Percentiles rank a stretch among this genome's conserved stretches.
Conservation (phyloP, 1,140 invertebrate genomes). For the Reticulitermes speratus region DNA sequence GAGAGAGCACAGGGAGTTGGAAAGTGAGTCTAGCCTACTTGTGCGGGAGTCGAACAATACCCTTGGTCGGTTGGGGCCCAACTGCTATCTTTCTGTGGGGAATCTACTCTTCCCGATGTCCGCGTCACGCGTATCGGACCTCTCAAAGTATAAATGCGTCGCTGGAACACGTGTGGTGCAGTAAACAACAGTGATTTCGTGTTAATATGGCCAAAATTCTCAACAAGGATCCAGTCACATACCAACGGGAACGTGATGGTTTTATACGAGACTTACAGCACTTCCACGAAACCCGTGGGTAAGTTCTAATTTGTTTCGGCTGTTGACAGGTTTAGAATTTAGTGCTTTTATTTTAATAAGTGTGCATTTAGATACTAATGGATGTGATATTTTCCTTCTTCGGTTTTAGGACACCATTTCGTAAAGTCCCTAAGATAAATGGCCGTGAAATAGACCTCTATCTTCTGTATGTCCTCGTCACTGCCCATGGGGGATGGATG, state of each 20-base stretch:
- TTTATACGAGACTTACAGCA: conserved; percentile 79
- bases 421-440: conserved; percentile 75
- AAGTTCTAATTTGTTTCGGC: conserved; percentile 46
- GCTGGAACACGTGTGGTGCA: conserved; percentile 37
- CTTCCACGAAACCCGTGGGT: conserved; percentile 84
- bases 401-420: conserved; percentile 71
- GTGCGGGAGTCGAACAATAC: conserved; percentile 43
- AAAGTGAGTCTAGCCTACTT: conserved; percentile 41
- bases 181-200: conserved; percentile 38
- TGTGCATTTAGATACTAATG: background rate
- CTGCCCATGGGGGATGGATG: conserved; percentile 85
- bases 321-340: conserved; percentile 10
- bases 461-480: conserved; percentile 86
- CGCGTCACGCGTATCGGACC: conserved; percentile 40
- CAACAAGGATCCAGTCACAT: conserved; percentile 69
- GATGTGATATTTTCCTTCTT: conserved; percentile 34
- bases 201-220: conserved; percentile 64
- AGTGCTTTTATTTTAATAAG: background rate
- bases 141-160: conserved; percentile 39
- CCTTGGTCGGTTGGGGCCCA: conserved; percentile 41
- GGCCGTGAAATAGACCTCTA: conserved; percentile 89
- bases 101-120: conserved; percentile 40
- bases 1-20: conserved; percentile 40
- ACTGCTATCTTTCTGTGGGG: conserved; percentile 40
- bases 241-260: conserved; percentile 66